phyloP scores from a whole-genome alignment of 2,113 vertebrate species.

The Chamaea fasciata region DNA sequence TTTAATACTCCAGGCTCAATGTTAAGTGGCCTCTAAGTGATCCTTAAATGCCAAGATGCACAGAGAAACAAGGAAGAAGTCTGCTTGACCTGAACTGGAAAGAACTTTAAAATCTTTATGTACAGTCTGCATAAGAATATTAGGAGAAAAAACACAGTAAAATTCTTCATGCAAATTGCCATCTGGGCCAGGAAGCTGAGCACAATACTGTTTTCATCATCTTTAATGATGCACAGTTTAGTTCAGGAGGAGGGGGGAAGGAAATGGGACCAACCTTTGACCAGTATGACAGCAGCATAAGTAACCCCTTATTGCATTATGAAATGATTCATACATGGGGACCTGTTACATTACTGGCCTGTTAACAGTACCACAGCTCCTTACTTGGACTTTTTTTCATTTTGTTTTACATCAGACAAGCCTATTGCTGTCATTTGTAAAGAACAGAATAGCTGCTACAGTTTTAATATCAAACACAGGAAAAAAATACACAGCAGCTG shows the following conservation, averaged over 20 bases:
- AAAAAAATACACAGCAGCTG: constrained; percentile 69
- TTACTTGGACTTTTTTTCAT: constrained; percentile 26
- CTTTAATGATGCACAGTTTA: constrained; percentile 34
- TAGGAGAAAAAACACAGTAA: neutral
- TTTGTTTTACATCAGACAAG: constrained; percentile 56
- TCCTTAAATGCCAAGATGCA: neutral
- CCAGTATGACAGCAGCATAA: constrained; percentile 42
- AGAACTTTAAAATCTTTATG: neutral
- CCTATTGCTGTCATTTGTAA: constrained; percentile 26
- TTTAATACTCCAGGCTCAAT: neutral
- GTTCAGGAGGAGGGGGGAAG: neutral
- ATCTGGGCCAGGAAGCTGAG: neutral
- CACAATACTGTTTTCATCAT: constrained; percentile 23
- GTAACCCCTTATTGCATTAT: constrained; percentile 27
- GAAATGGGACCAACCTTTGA: constrained; percentile 45
- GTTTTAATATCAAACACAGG: constrained; percentile 67
- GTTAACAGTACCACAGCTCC: constrained; percentile 49
- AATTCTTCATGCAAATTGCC: constrained; percentile 40
- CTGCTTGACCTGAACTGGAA: neutral
- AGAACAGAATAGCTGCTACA: constrained; percentile 57
- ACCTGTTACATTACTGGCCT: constrained; percentile 39
- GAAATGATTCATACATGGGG: constrained; percentile 10
- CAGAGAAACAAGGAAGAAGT: neutral
- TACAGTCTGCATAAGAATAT: neutral
- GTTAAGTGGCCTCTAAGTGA: neutral